A percentile compares a stretch with the other conserved stretches of the same genome.
phyloP scores from a whole-genome alignment of 1,140 invertebrate genomes.

The Parasteatoda tepidariorum region DNA sequence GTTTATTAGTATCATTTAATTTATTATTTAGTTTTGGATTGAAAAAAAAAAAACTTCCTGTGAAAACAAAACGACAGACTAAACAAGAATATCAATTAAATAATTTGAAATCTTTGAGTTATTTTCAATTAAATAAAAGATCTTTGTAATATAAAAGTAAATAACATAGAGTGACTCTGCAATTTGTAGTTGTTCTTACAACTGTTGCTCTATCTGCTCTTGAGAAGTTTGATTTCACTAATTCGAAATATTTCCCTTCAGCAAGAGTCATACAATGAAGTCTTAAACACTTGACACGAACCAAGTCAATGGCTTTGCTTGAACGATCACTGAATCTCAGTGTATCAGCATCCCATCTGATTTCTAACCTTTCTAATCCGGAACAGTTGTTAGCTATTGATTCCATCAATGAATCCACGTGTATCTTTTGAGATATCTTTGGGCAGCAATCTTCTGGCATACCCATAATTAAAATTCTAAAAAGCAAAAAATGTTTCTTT shows the following conservation, averaged over 20 bases:
- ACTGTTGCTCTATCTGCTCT: constrained; percentile 95
- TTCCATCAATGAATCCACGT: constrained; percentile 97
- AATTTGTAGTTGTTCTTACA: constrained; percentile 94
- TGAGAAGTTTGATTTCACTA: constrained; percentile 99
- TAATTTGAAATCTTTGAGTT: too few relatives aligned
- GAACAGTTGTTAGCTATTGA: constrained; percentile 94
- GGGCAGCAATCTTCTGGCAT: constrained; percentile 95
- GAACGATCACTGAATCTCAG: constrained; percentile 98
- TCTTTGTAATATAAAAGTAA: constrained; percentile 93
- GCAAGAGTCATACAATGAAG: constrained; percentile 86
- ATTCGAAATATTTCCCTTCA: constrained; percentile 99
- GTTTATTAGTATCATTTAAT: too few relatives aligned
- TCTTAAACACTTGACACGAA: constrained; percentile 89
- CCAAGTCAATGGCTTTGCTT: constrained; percentile 85
- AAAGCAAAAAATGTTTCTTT: constrained; percentile 63
- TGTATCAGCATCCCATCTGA: constrained; percentile 98
- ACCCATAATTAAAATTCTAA: constrained; percentile 95
- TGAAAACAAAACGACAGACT: too few relatives aligned
- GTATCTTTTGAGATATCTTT: constrained; percentile 83
- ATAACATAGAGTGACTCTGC: constrained; percentile 89
- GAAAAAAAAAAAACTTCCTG: too few relatives aligned
- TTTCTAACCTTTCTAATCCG: constrained; percentile 88
- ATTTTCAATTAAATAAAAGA: constrained; percentile 79
- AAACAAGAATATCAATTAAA: too few relatives aligned
- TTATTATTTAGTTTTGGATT: too few relatives aligned